Conservation (phyloP, 2,888 invertebrate species). For the Chaetogeoica ovagalla region DNA sequence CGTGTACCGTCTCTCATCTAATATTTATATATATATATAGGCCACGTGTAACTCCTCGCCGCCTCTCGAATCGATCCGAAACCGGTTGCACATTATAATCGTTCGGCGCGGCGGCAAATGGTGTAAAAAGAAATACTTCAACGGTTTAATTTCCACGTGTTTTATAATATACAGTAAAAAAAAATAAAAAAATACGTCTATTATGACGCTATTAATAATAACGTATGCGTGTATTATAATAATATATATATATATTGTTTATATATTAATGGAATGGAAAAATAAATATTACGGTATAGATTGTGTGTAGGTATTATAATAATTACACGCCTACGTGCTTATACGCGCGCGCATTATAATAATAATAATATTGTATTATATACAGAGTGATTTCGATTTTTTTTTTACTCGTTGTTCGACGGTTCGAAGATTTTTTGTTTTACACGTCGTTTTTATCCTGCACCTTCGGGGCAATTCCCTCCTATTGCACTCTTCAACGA, state of each 20-base stretch:
- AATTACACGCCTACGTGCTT: too few relatives aligned
- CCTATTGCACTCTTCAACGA: too few relatives aligned
- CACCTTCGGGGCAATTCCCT: too few relatives aligned
- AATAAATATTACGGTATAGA: slow-evolving; percentile 3
- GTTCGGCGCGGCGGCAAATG: slow-evolving; percentile 34
- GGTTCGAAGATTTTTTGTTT: too few relatives aligned
- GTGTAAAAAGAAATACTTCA: slow-evolving; percentile 39
- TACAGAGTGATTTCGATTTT: too few relatives aligned
- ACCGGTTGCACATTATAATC: slow-evolving; percentile 36
- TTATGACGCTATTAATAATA: slow-evolving; percentile 23
- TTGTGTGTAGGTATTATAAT: background rate
- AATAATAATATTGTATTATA: too few relatives aligned
- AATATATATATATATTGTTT: slow-evolving; percentile 16
- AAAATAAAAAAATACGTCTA: slow-evolving; percentile 30
- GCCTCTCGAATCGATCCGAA: too few relatives aligned
- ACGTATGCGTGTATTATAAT: background rate
- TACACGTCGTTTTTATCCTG: too few relatives aligned
- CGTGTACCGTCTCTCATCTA: too few relatives aligned
- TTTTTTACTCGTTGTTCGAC: too few relatives aligned
- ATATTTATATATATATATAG: too few relatives aligned
- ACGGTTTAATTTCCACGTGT: slow-evolving; percentile 11
- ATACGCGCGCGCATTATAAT: background rate
- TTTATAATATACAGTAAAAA: background rate
- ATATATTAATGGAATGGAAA: slow-evolving; percentile 21
- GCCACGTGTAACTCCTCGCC: too few relatives aligned